Conservation (phyloP, 2,888 invertebrate genomes). For the Melikaiella ostensackeni region DNA sequence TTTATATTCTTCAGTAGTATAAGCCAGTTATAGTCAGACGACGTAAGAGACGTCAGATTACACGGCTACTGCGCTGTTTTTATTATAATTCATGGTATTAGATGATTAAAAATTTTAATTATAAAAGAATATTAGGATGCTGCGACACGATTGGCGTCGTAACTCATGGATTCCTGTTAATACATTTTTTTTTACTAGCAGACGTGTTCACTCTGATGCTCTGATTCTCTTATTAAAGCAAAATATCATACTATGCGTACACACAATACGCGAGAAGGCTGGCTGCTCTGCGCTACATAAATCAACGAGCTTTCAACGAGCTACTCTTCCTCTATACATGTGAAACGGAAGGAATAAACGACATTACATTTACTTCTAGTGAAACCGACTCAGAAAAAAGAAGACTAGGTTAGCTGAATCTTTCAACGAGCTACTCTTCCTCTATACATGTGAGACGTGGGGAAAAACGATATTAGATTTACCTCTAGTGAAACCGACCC, state of each 20-base stretch:
- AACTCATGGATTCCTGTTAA: conserved; percentile 11
- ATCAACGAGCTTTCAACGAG: conserved; percentile 58
- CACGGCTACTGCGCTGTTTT: no score
- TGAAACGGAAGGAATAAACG: conserved; percentile 57
- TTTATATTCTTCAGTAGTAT: no score
- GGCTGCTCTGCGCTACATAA: conserved; percentile 49
- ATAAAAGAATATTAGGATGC: conserved; percentile 19
- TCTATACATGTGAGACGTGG: conserved; percentile 49
- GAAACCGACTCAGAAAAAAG: conserved; percentile 24
- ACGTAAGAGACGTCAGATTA: no score
- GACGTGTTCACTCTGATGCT: conserved; percentile 42
- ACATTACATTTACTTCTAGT: conserved; percentile 59
- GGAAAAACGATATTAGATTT: conserved; percentile 63
- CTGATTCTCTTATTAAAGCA: conserved; percentile 51
- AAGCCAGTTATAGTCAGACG: no score
- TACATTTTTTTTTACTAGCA: conserved; percentile 7
- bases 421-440: conserved; percentile 58
- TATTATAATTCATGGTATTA: no score
- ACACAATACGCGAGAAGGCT: conserved; percentile 46
- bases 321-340: conserved; percentile 53
- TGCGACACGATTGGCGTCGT: neutral
- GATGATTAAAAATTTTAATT: conserved; percentile 4
- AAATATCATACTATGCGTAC: conserved; percentile 42
- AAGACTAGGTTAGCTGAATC: no score
- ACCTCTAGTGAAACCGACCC: conserved; percentile 40